A percentile compares a stretch with the other conserved stretches of the same genome.
These are phyloP conservation scores for Rhagologus leucostigma DNA, from an alignment of 2,113 vertebrate species.

Conservation along the genomic window DNA sequence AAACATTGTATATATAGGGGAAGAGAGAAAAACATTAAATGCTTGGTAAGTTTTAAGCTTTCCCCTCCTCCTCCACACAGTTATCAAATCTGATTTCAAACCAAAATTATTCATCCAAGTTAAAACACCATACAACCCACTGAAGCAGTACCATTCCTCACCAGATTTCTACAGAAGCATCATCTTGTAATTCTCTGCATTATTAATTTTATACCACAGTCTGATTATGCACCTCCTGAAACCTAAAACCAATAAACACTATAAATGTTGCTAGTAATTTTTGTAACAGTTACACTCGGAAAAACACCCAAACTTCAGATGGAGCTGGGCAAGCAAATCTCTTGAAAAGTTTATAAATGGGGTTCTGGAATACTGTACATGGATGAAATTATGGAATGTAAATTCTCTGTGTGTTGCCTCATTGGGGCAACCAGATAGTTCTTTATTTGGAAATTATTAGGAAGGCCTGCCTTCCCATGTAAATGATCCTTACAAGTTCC, in stretches of 20 bases:
- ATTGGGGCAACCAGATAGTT: neutral
- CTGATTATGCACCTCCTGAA: neutral
- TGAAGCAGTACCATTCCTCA: neutral
- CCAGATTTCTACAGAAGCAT: neutral
- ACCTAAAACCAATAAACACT: neutral
- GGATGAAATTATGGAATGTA: neutral
- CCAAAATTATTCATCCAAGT: neutral
- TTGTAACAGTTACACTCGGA: neutral
- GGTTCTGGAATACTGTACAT: neutral
- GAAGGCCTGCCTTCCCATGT: conserved; percentile 3
- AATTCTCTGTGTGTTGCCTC: neutral
- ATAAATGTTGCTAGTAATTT: neutral
- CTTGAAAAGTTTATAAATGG: neutral
- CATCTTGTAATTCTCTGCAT: neutral
- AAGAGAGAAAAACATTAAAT: neutral
- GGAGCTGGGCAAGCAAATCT: neutral
- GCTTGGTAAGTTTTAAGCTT: neutral
- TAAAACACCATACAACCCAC: neutral
- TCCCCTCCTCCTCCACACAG: neutral
- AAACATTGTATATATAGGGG: neutral
- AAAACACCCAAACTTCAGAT: neutral
- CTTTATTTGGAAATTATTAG: conserved; percentile 19
- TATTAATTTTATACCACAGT: neutral
- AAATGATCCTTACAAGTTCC: neutral
- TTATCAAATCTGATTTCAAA: neutral